Evolutionary conservation across 2,888 invertebrate genomes (phyloP).

Genomic region (Eupeodes latifasciatus): DNA sequence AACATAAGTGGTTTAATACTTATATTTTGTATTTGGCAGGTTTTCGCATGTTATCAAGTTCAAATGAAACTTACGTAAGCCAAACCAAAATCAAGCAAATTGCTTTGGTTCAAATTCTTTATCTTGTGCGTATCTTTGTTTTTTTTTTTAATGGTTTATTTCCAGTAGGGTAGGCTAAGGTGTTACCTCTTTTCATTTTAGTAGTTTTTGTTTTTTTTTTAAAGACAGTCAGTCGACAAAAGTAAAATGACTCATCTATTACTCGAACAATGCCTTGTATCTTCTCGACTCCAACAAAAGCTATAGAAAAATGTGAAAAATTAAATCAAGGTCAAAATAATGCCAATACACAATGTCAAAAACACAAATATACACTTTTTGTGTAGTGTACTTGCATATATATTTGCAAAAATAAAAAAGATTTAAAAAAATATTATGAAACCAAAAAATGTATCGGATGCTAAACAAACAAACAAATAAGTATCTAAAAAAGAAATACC

Average conservation of each 20-base stretch:
- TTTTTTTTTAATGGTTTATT: background rate
- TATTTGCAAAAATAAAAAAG: background rate
- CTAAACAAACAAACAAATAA: conserved; percentile 3
- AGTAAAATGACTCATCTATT: conserved; percentile 5
- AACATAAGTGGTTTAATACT: background rate
- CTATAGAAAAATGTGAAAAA: conserved; percentile 2
- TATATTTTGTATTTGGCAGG: too few species aligned
- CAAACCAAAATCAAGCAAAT: background rate
- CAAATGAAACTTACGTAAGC: background rate
- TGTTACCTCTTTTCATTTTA: background rate
- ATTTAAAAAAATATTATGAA: conserved; percentile 1
- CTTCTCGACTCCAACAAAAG: background rate
- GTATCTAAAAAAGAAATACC: background rate
- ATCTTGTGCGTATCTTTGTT: background rate
- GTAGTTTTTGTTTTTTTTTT: background rate
- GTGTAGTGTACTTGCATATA: background rate
- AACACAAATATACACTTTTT: background rate
- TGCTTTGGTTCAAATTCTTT: background rate
- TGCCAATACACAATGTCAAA: conserved; percentile 18
- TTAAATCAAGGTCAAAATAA: conserved; percentile 23
- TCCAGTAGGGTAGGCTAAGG: background rate
- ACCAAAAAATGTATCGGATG: conserved; percentile 27
- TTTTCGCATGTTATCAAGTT: background rate
- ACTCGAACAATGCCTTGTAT: background rate
- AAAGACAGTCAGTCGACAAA: background rate